Conservation (phyloP, 2,797 vertebrate genomes). For the Sebastes reedi region DNA sequence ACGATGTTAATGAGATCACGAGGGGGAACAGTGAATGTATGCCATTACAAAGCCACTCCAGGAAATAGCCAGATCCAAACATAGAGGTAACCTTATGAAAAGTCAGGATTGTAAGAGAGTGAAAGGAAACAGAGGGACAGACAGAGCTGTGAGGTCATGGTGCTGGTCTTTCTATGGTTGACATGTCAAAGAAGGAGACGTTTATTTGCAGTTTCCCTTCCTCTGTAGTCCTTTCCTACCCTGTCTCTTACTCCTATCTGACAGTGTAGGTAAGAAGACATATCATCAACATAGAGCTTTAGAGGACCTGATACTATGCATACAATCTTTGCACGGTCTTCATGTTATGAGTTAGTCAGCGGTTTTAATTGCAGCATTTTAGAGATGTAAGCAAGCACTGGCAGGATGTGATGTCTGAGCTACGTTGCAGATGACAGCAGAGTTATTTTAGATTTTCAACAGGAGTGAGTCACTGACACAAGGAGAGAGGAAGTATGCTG, state of each 20-base stretch:
- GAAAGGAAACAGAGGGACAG: slow-evolving; percentile 44
- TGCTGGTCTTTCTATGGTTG: slow-evolving; percentile 70
- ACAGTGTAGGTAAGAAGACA: neutral
- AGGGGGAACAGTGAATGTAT: slow-evolving; percentile 12
- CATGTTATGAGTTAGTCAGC: slow-evolving; percentile 41
- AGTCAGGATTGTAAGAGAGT: slow-evolving; percentile 20
- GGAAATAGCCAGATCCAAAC: slow-evolving; percentile 56
- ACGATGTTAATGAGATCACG: slow-evolving; percentile 55
- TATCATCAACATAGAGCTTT: neutral
- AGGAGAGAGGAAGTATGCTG: slow-evolving; percentile 7
- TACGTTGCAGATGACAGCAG: slow-evolving; percentile 2
- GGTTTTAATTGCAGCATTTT: slow-evolving; percentile 18
- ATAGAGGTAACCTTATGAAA: slow-evolving; percentile 27
- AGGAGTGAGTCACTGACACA: slow-evolving; percentile 17
- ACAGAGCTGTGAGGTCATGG: slow-evolving; percentile 43
- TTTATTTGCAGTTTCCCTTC: neutral
- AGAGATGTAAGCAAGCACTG: slow-evolving; percentile 53
- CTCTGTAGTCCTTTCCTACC: neutral
- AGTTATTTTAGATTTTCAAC: slow-evolving; percentile 28
- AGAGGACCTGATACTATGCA: slow-evolving; percentile 24
- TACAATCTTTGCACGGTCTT: neutral
- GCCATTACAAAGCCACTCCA: slow-evolving; percentile 70
- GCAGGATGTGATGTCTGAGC: slow-evolving; percentile 2
- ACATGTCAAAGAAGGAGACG: slow-evolving; percentile 19
- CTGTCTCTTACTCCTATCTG: slow-evolving; percentile 8